Evolutionary conservation across 2,113 vertebrate genomes (phyloP).

Genomic region (Scomber japonicus): DNA sequence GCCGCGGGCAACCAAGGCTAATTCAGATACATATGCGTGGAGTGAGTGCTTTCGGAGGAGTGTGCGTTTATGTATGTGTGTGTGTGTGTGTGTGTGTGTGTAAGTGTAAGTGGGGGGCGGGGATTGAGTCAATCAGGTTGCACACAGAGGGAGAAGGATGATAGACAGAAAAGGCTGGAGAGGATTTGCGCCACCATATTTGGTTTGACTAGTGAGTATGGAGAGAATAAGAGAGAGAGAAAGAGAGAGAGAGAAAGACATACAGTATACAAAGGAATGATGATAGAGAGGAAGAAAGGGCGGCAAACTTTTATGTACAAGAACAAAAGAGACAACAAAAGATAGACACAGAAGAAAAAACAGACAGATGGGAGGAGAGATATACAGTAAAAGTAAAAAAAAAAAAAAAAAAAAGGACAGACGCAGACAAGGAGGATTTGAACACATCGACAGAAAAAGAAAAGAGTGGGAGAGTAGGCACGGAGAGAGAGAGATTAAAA

Average conservation of each 20-base stretch:
- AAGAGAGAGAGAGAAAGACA: not conserved
- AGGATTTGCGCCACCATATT: constrained; percentile 50
- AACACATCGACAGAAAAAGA: constrained; percentile 51
- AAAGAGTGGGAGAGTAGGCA: constrained; percentile 44
- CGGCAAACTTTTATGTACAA: constrained; percentile 1
- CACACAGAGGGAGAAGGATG: constrained; percentile 44
- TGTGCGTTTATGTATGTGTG: constrained; percentile 25
- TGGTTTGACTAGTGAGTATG: constrained; percentile 8
- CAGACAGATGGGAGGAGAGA: not conserved
- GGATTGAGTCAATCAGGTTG: constrained; percentile 50
- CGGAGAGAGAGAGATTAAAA: constrained; percentile 60
- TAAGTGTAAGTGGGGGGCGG: not conserved
- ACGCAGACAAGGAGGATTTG: constrained; percentile 24
- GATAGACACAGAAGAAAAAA: not conserved
- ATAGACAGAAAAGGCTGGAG: constrained; percentile 48
- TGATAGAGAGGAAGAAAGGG: constrained; percentile 18
- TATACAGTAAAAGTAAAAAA: not conserved
- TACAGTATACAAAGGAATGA: not conserved
- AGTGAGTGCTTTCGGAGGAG: constrained; percentile 10
- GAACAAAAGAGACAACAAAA: not conserved
- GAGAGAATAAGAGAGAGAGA: not conserved
- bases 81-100: constrained; percentile 35
- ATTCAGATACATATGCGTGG: constrained; percentile 64
- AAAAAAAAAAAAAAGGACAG: not conserved
- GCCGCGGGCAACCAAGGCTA: constrained; percentile 65